Base-by-base conservation (phyloP, 2,888 invertebrate species). In the Drosophila limbata region DNA sequence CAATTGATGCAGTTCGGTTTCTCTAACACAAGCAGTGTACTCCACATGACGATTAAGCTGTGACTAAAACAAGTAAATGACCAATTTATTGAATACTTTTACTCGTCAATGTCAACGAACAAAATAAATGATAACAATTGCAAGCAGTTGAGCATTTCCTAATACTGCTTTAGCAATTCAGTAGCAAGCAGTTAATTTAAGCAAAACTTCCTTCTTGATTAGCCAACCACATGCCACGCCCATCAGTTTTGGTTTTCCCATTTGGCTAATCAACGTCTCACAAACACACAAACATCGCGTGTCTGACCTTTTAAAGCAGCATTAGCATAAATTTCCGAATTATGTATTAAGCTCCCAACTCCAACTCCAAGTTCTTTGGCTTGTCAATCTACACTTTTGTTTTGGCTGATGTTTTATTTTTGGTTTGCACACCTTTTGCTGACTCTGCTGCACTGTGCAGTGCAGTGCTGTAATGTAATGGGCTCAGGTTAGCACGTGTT, bases 1-100 rank as follows among this genome's bases (percentile, higher is more conserved):
- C 83, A 88, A 85, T 88, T 87, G 77, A 62, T 69, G 73, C 71
- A 51, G 79, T 77, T 75, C 51, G 40, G 63, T 79, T 78, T 70
- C 84, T 74, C 72, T 75, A 71, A 77, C 67, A 66, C 64, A 35
- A 15, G 28, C 44, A 10, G 21, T 25, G 9, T 10, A 57, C 45
- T 37, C 52, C 40, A n/a, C 61, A 45, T 15, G 44, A 56, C 71
- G 56, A 45, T 56, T 71, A 71, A 59, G 48, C 25, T 19, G 19
- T 21, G 50, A 19, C 11, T 51, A 66, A n/a, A 47, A 19, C 51
- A 45, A 60, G 56, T 70, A 17, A 73, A 70, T 56, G 60, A 64
- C 37, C 44, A 67, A 28, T 45, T 35, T 37, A 45, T 35, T 56
- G 4, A 35, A 33, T 40, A 55, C 63, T 35, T 35, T 35, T 31